Evolutionary conservation across 2,113 vertebrate genomes (phyloP).

Genomic region (Dinomys branickii): DNA sequence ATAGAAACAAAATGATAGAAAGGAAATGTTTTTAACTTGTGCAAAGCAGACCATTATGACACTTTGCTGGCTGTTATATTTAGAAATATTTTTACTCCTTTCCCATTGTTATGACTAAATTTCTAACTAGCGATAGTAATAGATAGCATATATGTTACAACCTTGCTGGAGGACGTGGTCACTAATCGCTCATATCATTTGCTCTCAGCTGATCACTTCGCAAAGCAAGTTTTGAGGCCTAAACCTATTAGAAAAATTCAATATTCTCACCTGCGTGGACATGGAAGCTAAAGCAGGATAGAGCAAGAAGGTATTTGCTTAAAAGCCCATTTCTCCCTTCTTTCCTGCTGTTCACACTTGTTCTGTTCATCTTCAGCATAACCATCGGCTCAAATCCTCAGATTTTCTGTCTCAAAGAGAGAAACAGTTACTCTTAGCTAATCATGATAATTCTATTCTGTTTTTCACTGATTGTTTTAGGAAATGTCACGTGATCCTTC

Average conservation of each 20-base stretch:
- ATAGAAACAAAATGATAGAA: background rate
- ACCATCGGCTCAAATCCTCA: background rate
- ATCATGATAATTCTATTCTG: background rate
- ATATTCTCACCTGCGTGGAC: background rate
- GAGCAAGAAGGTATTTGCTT: background rate
- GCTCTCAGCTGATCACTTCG: background rate
- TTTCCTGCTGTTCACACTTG: background rate
- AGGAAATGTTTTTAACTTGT: background rate
- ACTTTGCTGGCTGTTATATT: background rate
- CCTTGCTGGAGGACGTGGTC: background rate
- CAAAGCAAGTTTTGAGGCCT: background rate
- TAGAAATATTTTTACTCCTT: background rate
- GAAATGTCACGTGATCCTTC: background rate
- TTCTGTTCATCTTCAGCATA: background rate
- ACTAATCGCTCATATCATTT: background rate
- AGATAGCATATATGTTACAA: background rate
- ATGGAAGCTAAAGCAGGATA: background rate
- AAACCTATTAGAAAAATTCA: background rate
- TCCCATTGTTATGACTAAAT: background rate
- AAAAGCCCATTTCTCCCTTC: background rate
- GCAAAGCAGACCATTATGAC: background rate
- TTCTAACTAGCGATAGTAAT: background rate
- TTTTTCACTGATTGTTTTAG: background rate
- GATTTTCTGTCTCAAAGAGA: background rate
- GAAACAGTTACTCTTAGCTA: background rate